phyloP scores from a whole-genome alignment of 2,888 invertebrate species.

The Orchestes rusci region DNA sequence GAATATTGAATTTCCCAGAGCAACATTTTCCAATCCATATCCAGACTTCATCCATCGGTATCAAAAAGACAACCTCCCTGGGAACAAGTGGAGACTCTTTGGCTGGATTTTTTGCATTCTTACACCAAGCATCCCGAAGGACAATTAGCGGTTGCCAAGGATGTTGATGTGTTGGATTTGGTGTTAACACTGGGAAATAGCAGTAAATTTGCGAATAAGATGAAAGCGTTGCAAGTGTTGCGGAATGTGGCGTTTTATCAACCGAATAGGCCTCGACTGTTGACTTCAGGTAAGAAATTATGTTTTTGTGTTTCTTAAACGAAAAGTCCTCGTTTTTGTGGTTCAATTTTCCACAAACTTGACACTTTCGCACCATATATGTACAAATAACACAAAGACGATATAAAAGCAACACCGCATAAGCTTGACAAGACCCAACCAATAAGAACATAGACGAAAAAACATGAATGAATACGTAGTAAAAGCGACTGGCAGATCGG shows the following conservation, averaged over 20 bases:
- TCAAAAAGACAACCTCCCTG: constrained; percentile 49
- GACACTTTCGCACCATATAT: too few relatives aligned
- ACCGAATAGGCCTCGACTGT: constrained; percentile 47
- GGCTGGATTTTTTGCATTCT: constrained; percentile 48
- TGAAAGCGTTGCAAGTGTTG: constrained; percentile 45
- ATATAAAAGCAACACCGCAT: too few relatives aligned
- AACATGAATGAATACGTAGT: too few relatives aligned
- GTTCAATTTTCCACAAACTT: too few relatives aligned
- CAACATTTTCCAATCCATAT: constrained; percentile 45
- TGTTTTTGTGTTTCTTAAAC: too few relatives aligned
- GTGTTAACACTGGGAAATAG: constrained; percentile 36
- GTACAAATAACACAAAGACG: too few relatives aligned
- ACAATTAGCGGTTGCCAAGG: constrained; percentile 47
- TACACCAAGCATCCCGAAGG: constrained; percentile 51
- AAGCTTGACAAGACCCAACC: too few relatives aligned
- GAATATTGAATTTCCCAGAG: too few relatives aligned
- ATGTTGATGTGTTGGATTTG: constrained; percentile 39
- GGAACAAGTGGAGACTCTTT: constrained; percentile 48
- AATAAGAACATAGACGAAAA: too few relatives aligned
- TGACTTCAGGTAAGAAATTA: constrained; percentile 44
- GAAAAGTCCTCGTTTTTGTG: too few relatives aligned
- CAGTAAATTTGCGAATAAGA: constrained; percentile 34
- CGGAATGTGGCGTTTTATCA: constrained; percentile 51
- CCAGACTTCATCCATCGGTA: constrained; percentile 47
- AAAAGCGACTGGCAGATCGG: too few relatives aligned